Conservation (phyloP, 2,888 invertebrate species). For the Himalopsyche kuldschensis region DNA sequence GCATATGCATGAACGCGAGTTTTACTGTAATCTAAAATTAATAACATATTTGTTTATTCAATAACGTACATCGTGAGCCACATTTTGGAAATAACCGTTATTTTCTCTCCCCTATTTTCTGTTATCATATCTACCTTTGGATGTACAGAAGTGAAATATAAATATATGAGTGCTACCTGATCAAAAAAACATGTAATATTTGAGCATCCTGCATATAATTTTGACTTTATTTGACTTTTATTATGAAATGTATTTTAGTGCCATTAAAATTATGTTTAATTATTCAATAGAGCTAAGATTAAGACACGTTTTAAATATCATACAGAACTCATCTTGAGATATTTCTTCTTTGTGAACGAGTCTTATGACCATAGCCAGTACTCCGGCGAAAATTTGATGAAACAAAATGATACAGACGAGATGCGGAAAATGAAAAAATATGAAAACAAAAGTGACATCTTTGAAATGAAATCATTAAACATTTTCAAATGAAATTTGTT, state of each 20-base stretch:
- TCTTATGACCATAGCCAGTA: background rate
- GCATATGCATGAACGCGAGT: no score
- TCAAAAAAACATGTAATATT: background rate
- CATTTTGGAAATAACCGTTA: background rate
- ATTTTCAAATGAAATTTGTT: conserved; percentile 1
- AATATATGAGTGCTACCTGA: background rate
- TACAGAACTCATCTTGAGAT: background rate
- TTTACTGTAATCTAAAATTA: no score
- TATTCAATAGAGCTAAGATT: no score
- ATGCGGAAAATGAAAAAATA: background rate
- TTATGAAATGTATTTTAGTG: no score
- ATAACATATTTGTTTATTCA: no score
- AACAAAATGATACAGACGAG: background rate
- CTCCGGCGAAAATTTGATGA: background rate
- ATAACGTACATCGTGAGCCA: background rate
- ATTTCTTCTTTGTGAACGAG: background rate
- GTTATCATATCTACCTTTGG: background rate
- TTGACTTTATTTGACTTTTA: no score
- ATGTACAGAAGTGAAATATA: background rate
- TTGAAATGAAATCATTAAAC: background rate
- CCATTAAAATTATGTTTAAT: no score
- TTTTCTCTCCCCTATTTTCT: background rate
- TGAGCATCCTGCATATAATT: no score
- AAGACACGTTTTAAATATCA: no score
- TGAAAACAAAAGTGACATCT: background rate